phyloP scores from a whole-genome alignment of 2,113 vertebrate species.

The Amblyornis subalaris region DNA sequence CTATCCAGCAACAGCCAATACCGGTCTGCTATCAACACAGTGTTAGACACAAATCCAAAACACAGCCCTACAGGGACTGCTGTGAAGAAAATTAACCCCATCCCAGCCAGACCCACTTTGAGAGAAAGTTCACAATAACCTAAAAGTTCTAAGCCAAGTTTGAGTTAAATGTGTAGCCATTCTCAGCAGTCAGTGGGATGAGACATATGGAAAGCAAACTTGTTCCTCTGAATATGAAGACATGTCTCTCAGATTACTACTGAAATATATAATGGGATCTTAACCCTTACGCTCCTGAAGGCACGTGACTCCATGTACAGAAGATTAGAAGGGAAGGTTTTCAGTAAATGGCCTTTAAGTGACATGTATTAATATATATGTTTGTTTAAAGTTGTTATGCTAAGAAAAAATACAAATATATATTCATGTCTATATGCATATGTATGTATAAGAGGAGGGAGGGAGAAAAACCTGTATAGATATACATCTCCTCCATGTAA shows the following conservation, averaged over 20 bases:
- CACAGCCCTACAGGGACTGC: not conserved
- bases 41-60: not conserved
- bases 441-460: not conserved
- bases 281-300: not conserved
- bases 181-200: not conserved
- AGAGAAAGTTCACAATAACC: not conserved
- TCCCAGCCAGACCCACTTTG: not conserved
- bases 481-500: not conserved
- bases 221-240: not conserved
- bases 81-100: not conserved
- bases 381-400: not conserved
- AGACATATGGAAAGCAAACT: not conserved
- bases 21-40: not conserved
- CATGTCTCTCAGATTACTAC: not conserved
- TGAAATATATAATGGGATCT: not conserved
- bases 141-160: not conserved
- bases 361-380: not conserved
- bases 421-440: not conserved
- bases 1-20: not conserved
- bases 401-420: not conserved
- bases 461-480: not conserved
- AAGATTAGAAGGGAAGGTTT: not conserved
- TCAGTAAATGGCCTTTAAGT: not conserved
- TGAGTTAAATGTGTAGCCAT: not conserved
- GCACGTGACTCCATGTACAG: not conserved